Evolutionary conservation across 2,113 vertebrate species (phyloP).

Genomic region (Pedetes capensis): DNA sequence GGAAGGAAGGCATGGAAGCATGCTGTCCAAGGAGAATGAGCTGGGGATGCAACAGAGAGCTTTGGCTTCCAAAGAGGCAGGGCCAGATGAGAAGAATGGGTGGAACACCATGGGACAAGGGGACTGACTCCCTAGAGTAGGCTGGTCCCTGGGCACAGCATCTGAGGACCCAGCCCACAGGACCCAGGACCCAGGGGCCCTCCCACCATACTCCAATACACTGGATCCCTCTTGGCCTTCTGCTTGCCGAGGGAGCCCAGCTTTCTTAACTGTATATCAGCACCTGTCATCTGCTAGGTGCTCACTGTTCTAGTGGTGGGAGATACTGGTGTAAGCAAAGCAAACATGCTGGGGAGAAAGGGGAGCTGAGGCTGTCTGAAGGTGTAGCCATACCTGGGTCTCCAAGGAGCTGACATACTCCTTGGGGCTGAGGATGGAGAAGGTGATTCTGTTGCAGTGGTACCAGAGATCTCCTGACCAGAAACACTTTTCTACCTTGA

Average conservation of each 20-base stretch:
- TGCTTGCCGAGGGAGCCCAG: too few relatives aligned
- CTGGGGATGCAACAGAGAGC: neutral
- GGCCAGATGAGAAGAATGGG: neutral
- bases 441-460: neutral
- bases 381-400: neutral
- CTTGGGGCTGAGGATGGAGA: neutral
- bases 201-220: neutral
- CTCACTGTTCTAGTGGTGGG: neutral
- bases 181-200: neutral
- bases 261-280: too few relatives aligned
- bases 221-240: neutral
- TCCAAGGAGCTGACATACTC: neutral
- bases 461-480: neutral
- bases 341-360: neutral
- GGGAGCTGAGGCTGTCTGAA: neutral
- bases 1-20: too few relatives aligned
- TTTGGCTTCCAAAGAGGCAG: neutral
- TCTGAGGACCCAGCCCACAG: neutral
- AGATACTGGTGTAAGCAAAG: neutral
- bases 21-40: neutral
- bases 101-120: neutral
- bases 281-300: neutral
- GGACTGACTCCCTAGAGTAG: neutral
- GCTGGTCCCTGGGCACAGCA: neutral
- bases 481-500: neutral